A percentile compares a stretch with the other conserved stretches of the same genome.
phyloP scores from a whole-genome alignment of 2,797 vertebrate species.

The Sandelia bainsii region DNA sequence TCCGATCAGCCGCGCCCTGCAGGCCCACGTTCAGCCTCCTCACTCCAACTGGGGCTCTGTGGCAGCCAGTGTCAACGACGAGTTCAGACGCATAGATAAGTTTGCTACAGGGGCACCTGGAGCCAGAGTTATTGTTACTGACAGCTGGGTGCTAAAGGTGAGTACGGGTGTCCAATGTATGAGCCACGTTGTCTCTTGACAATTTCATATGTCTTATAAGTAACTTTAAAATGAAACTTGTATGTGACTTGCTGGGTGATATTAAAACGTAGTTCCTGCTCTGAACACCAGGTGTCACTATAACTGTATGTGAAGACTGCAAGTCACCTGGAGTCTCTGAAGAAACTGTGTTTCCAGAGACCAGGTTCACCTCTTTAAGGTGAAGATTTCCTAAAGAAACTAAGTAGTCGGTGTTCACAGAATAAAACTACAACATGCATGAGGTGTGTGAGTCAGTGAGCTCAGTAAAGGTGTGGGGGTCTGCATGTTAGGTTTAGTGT shows the following conservation, averaged over 20 bases:
- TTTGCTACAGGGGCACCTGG: slow-evolving; percentile 91
- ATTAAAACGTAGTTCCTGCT: neutral
- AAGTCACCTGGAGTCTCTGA: neutral
- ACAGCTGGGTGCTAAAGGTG: slow-evolving; percentile 94
- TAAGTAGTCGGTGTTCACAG: too few species aligned
- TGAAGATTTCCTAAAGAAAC: too few species aligned
- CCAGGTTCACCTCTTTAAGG: too few species aligned
- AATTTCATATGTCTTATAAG: too few species aligned
- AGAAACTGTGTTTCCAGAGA: neutral
- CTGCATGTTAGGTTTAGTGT: too few species aligned
- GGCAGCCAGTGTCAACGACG: slow-evolving; percentile 89
- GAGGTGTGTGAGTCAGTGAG: too few species aligned
- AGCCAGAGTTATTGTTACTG: slow-evolving; percentile 91
- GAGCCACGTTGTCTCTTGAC: too few species aligned
- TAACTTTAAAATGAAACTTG: too few species aligned
- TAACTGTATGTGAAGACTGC: neutral
- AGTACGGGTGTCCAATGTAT: neutral
- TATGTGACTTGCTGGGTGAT: too few species aligned
- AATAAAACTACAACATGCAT: too few species aligned
- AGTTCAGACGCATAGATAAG: slow-evolving; percentile 94
- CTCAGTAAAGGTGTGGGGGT: too few species aligned
- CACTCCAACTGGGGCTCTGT: slow-evolving; percentile 87
- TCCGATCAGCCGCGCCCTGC: slow-evolving; percentile 85
- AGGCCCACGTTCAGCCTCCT: slow-evolving; percentile 82
- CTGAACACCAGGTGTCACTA: slow-evolving; percentile 1